Evolutionary conservation across 2,113 vertebrate genomes (phyloP), one percentile per base, ranked within the genome.

Genomic region (Microcebus murinus): DNA sequence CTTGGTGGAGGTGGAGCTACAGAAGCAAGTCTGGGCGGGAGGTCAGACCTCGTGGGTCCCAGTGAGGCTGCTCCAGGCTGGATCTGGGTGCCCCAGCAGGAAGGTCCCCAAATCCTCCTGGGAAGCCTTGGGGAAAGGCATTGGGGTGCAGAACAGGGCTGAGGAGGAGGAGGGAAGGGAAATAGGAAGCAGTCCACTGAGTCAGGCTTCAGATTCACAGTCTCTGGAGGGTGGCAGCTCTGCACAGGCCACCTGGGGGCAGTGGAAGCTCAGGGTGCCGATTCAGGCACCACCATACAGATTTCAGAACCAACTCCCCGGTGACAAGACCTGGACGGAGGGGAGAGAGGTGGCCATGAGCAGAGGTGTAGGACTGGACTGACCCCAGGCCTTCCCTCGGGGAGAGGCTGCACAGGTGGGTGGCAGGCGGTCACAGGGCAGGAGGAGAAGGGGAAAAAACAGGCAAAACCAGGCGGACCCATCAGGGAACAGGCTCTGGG

Each of bases 181-280:
- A 52, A 0, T 12, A 23, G 90, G 91, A 80, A 52, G 73, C 83
- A 95, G 90, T 92, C 96, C 82, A 0, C 1, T 20, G 96, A 87
- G 9, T 81, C 93, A 92, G 96, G 59, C 94, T 90, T 94, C 15
- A 2, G 96, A 97, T 98, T 98, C 98, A 98, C 97, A 98, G 98
- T 98, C 98, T 96, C 76, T 96, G 91, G 92, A 1, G 95, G 96
- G 36, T 39, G 85, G 97, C 93, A 91, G 83, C 80, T 95, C 96
- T 21, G 0, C 87, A 50, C 88, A 67, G 93, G 95, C 84, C 13
- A 6, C 6, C 1, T 2, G 8, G 77, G 3, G 29, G 39, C 55
- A 13, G 92, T 48, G 76, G 97, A 55, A 48, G 91, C 74, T 92
- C 8, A 8, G 89, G 87, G 96, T 4, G 4, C 93, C n/a, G 31